Percentiles rank a stretch among this genome's conserved stretches.
Evolutionary conservation across 2,113 vertebrate species (phyloP).

Genomic region (Chlamydotis undulata): DNA sequence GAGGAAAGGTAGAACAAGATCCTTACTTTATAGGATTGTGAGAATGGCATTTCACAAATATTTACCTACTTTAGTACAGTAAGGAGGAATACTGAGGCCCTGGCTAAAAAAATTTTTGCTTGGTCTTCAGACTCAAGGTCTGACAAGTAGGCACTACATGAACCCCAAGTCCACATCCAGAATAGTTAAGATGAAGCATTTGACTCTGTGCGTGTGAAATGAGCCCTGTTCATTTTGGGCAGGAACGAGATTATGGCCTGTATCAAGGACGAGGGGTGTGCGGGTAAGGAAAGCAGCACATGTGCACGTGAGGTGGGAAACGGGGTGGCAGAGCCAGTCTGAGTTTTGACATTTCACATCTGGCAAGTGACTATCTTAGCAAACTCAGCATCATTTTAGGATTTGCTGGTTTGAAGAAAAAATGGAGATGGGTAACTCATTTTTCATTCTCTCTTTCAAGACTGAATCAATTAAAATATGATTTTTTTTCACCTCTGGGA

Average conservation of each 20-base stretch:
- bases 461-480: slow-evolving; percentile 8
- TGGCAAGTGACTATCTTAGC: not conserved
- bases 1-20: not conserved
- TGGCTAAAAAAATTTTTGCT: not conserved
- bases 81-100: not conserved
- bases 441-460: slow-evolving; percentile 1
- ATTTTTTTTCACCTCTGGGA: slow-evolving; percentile 11
- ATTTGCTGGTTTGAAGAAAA: not conserved
- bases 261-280: too few relatives aligned
- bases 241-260: accelerated
- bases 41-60: not conserved
- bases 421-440: not conserved
- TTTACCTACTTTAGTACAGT: not conserved
- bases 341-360: not conserved
- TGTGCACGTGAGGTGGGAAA: accelerated
- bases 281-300: not conserved
- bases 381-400: not conserved
- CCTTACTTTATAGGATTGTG: not conserved
- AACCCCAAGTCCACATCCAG: not conserved
- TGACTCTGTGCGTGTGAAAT: not conserved
- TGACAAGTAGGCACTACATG: accelerated
- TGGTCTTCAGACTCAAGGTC: not conserved
- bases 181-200: not conserved
- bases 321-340: not conserved
- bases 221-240: not conserved